These are phyloP conservation scores for Scortum barcoo DNA, from an alignment of 2,113 vertebrate genomes.

Conservation along the genomic window DNA sequence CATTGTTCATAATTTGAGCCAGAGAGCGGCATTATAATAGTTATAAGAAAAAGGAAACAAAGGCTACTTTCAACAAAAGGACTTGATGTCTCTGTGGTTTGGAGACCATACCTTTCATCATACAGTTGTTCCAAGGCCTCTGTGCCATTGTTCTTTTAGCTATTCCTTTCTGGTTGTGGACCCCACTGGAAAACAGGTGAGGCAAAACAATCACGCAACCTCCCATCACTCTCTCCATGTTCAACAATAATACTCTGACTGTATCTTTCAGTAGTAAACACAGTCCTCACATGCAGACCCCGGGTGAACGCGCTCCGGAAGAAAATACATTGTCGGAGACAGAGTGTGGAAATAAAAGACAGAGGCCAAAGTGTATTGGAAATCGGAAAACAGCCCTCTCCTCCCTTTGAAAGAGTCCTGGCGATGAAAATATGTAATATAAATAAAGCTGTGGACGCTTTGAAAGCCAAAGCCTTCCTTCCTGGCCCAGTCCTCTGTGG, in stretches of 20 bases:
- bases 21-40: slow-evolving; percentile 17
- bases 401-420: slow-evolving; percentile 82
- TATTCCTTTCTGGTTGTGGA: slow-evolving; percentile 54
- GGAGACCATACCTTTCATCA: slow-evolving; percentile 74
- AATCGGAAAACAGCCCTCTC: slow-evolving; percentile 77
- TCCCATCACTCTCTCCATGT: slow-evolving; percentile 72
- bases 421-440: slow-evolving; percentile 88
- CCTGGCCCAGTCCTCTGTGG: slow-evolving; percentile 82
- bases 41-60: slow-evolving; percentile 56
- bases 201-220: slow-evolving; percentile 70
- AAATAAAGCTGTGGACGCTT: slow-evolving; percentile 87
- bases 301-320: slow-evolving; percentile 69
- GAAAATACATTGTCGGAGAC: slow-evolving; percentile 73
- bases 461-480: slow-evolving; percentile 88
- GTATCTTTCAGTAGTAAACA: slow-evolving; percentile 75
- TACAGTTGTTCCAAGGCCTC: slow-evolving; percentile 70
- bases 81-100: slow-evolving; percentile 46
- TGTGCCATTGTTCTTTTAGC: slow-evolving; percentile 67
- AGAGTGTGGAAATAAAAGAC: slow-evolving; percentile 74
- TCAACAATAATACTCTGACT: slow-evolving; percentile 72
- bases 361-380: slow-evolving; percentile 70
- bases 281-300: slow-evolving; percentile 48
- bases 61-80: slow-evolving; percentile 51
- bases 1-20: slow-evolving; percentile 40
- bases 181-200: slow-evolving; percentile 79